Base-by-base conservation (phyloP, 2,888 invertebrate genomes). In the Thecocarcelia acutangulata region DNA sequence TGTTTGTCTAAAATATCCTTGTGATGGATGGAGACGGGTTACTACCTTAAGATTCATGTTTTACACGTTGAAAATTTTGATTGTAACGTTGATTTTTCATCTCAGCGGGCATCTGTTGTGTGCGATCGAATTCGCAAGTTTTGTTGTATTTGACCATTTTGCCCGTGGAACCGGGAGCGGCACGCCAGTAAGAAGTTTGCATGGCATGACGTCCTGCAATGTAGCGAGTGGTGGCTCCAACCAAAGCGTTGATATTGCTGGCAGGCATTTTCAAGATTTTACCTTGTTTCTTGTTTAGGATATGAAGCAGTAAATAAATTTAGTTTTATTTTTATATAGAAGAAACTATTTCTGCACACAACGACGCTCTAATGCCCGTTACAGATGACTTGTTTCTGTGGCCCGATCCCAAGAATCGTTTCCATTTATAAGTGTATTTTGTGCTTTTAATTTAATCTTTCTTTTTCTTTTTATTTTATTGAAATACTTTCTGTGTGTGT, bases 171-270 rank as follows among this genome's bases (percentile, higher is more conserved):
- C 92, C 91, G 52, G 93, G 92, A 4, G 87, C 86, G 44, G 87
- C 83, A 86, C 95, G 92, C 95, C 95, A 95, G 87, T 95, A 95
- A 0, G 95, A 94, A 0, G 95, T 95, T 87, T 95, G 95, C 21
- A 95, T 93, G 1, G 95, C 95, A 86, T 95, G 94, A 80, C 94
- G 93, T 61, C 95, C 94, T 61, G 94, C 94, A 84, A 95, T 94
- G 89, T 94, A 94, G 76, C 95, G 93, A 19, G 94, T 94, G 48
- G 95, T 93, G 84, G 94, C 93, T 85, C 95, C 94, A 83, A 95
- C 93, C 88, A 95, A 89, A 85, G 91, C 91, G 85, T 93, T 93
- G 83, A 89, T 83, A 83, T 89, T 89, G 40, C 85, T 89, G 19
- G 86, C 83, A 54, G 78, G 86, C 84, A 79, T 72, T 24, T 76